Base-by-base conservation (phyloP, 2,797 vertebrate genomes). In the Pseudocheirus occidentalis region DNA sequence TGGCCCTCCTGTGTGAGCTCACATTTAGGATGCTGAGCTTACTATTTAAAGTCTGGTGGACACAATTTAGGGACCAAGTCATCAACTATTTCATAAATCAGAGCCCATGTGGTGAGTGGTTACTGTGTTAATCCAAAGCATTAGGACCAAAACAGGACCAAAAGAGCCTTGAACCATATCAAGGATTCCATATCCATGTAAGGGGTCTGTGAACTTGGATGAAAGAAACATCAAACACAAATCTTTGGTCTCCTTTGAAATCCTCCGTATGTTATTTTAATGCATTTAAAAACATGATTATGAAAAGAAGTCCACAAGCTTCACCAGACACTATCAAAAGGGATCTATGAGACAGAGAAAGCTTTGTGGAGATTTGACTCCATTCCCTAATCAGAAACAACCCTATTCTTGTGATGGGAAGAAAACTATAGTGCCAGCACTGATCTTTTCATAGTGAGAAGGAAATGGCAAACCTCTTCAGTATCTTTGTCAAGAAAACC, bases 301-400 rank as follows among this genome's bases (percentile, higher is more conserved):
- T 46, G 73, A 46, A 21, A 27, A 46, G 40, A 81, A 13, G 12
- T 81, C 40, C 73, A 46, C 73, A 81, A 21, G 1, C 73, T 81
- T 81, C 73, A 24, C 40, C 40, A 27, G 73, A 81, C 21, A 50
- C 40, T 11, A 9, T 7, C 40, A 27, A 81, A 11, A 34, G 34
- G 34, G 1, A 18, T 73, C 34, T 40, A 40, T n/a, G 40, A 46
- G 40, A 81, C 66, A 9, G 40, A 81, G 40, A 10, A 81, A 46
- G 0, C 21, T 54, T 90, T 54, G 28, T 54, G 28, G 90, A 34
- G 52, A 90, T 7, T 7, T 55, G 53, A 34, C 2, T 90, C 90
- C 92, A 96, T 96, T 96, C 90, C 93, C 95, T 96, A 97, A 97
- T 55, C 90, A 94, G 93, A 96, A 93, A 56, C 57, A 96, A 59